These are phyloP conservation scores for Bradynema listronoti DNA, from an alignment of 1,140 invertebrate species.

Conservation along the genomic window DNA sequence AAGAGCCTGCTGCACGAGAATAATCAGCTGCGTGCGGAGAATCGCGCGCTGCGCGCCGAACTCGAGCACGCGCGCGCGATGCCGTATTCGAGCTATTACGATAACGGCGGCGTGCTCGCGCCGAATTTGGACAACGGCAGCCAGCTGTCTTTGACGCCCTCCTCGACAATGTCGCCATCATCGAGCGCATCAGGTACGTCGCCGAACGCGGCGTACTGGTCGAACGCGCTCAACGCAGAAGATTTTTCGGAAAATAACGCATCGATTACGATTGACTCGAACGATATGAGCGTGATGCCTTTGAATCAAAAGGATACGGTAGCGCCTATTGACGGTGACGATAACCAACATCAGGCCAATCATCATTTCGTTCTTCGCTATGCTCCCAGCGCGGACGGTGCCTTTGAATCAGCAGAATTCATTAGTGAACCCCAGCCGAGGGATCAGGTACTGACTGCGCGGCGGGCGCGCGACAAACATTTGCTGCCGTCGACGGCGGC, in stretches of 20 bases:
- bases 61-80: not conserved
- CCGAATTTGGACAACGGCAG: not conserved
- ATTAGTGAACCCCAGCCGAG: constrained; percentile 18
- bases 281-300: not conserved
- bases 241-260: not conserved
- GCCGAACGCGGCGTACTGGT: not conserved
- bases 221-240: not conserved
- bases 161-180: too few species aligned
- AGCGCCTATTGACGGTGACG: not conserved
- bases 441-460: constrained; percentile 12
- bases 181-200: not conserved
- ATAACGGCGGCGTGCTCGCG: not conserved
- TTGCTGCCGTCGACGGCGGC: not conserved
- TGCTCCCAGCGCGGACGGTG: not conserved
- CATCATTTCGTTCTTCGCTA: not conserved
- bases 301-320: not conserved
- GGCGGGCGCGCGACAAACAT: not conserved
- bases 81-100: constrained; percentile 1
- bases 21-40: constrained; percentile 38
- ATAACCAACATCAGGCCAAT: not conserved
- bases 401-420: constrained; percentile 18
- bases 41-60: constrained; percentile 29
- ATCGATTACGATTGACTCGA: not conserved
- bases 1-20: constrained; percentile 53
- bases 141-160: too few species aligned